These are phyloP conservation scores for Ganaspis sp. DNA, from an alignment of 1,140 invertebrate species.

Conservation along the genomic window DNA sequence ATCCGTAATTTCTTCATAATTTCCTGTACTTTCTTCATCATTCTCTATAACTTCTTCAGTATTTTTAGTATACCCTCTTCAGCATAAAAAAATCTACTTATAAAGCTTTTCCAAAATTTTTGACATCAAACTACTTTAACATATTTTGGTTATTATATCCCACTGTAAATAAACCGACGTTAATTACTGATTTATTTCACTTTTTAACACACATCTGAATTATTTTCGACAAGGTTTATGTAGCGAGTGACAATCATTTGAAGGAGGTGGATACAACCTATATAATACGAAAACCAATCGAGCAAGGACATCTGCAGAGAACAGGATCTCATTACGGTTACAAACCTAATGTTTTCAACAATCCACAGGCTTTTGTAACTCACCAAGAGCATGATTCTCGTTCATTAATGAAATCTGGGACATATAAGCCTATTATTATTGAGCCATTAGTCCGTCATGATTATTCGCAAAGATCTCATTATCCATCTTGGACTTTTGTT, in stretches of 20 bases:
- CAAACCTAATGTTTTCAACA: conserved; percentile 48
- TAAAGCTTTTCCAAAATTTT: no score
- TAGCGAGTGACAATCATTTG: conserved; percentile 67
- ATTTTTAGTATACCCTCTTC: no score
- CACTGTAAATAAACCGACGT: no score
- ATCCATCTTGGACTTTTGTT: conserved; percentile 52
- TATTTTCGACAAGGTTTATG: conserved; percentile 59
- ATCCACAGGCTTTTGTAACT: conserved; percentile 55
- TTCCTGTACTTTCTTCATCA: no score
- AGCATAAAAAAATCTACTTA: no score
- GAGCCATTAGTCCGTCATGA: conserved; percentile 54
- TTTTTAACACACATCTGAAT: no score
- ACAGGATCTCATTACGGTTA: conserved; percentile 36
- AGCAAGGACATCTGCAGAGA: conserved; percentile 38
- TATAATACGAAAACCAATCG: conserved; percentile 68
- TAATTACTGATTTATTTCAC: no score
- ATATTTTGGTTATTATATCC: no score
- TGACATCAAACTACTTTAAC: no score
- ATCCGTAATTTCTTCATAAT: no score
- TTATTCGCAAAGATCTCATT: conserved; percentile 46
- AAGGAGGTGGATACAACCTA: conserved; percentile 75
- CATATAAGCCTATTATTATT: conserved; percentile 62
- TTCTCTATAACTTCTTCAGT: no score
- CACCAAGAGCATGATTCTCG: conserved; percentile 49
- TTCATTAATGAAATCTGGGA: conserved; percentile 41